Conservation (phyloP, 2,113 vertebrate genomes). For the Eidolon helvum region DNA sequence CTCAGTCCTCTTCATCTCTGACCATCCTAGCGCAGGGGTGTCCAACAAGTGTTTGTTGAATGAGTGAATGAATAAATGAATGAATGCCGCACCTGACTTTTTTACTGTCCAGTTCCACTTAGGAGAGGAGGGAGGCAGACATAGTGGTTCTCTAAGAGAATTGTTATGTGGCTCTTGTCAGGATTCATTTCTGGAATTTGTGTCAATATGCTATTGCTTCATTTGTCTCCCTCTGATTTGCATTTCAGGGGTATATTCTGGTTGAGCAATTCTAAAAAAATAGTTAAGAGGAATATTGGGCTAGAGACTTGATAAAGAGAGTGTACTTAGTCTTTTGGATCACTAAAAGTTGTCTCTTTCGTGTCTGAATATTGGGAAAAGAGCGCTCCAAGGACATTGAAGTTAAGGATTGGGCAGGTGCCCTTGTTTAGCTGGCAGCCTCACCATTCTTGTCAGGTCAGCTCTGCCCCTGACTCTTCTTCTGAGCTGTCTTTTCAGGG, state of each 20-base stretch:
- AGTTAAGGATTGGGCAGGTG: neutral
- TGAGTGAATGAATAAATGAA: neutral
- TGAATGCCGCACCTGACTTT: neutral
- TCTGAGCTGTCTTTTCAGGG: neutral
- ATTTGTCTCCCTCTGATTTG: neutral
- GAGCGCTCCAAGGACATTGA: neutral
- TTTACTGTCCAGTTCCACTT: neutral
- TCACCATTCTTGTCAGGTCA: neutral
- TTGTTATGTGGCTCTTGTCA: neutral
- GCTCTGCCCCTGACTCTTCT: neutral
- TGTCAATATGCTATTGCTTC: neutral
- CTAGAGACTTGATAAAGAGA: neutral
- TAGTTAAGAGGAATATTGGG: neutral
- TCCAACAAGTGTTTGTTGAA: neutral
- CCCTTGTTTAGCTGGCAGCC: neutral
- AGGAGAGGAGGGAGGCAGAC: neutral
- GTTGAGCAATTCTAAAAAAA: neutral
- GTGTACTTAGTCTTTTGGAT: neutral
- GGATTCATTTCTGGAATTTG: neutral
- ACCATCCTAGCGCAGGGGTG: neutral
- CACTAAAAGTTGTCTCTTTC: neutral
- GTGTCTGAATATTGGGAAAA: neutral
- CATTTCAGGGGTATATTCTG: neutral
- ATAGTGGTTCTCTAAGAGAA: neutral
- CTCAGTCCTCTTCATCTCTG: neutral